Conservation (phyloP, 2,113 vertebrate genomes). For the Chaenocephalus aceratus region DNA sequence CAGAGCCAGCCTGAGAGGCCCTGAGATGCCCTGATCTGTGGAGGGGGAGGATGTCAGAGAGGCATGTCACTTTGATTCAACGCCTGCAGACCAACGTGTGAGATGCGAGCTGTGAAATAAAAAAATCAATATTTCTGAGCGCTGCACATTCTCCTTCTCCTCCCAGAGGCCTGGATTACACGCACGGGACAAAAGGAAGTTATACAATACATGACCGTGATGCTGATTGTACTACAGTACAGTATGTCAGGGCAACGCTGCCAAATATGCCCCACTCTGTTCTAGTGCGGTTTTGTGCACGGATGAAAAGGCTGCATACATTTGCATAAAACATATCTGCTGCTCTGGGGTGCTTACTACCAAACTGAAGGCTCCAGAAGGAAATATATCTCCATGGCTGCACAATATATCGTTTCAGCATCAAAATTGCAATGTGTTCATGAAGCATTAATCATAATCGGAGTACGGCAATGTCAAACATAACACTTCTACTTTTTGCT, state of each 20-base stretch:
- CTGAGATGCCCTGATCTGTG: conserved; percentile 1
- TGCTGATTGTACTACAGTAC: not conserved
- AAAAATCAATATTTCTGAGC: conserved; percentile 61
- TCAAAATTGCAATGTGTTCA: too few species aligned
- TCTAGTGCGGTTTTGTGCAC: conserved; percentile 34
- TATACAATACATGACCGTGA: not conserved
- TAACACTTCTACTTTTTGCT: too few species aligned
- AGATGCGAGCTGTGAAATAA: conserved; percentile 57
- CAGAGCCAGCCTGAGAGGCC: conserved; percentile 32
- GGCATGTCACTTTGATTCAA: conserved; percentile 54
- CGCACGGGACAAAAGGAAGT: conserved; percentile 7
- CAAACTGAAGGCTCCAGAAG: conserved; percentile 1
- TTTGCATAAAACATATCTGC: conserved; percentile 22
- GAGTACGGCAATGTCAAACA: too few species aligned
- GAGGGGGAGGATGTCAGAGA: conserved; percentile 31
- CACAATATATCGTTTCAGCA: too few species aligned
- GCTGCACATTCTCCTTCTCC: not conserved
- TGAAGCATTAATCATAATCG: too few species aligned
- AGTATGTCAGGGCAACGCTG: conserved; percentile 11
- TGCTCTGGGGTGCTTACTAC: conserved; percentile 6
- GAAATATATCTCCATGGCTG: conserved; percentile 4
- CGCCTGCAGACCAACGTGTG: conserved; percentile 31
- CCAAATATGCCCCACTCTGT: conserved; percentile 53
- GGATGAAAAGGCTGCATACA: conserved; percentile 52
- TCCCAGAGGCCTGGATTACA: conserved; percentile 17